Evolutionary conservation across 1,140 invertebrate species (phyloP), one percentile per base, ranked within the genome.

Genomic region (Parapsyche elsis): DNA sequence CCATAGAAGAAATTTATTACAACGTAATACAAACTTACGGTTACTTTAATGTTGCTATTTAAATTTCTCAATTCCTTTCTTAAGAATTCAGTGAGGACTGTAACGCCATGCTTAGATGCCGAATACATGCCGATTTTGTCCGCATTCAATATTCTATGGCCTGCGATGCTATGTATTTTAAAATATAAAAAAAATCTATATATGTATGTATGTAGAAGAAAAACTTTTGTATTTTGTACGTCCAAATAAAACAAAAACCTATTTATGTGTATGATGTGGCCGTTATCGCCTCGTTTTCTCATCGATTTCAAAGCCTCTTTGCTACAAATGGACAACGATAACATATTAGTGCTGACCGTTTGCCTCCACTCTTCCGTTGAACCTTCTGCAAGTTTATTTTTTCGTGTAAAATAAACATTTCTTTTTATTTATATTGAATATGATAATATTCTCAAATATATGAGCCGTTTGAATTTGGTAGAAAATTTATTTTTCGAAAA

Each of bases 221-320:
- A n/a, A n/a, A n/a, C n/a, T n/a, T n/a, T n/a, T n/a, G n/a, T n/a
- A n/a, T n/a, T n/a, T n/a, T n/a, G n/a, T n/a, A n/a, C n/a, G n/a
- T n/a, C n/a, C n/a, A 70, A 38, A 16, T 70, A n/a, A 70, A 14
- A 10, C 12, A 53, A 38, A 53, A 86, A 92, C 92, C 92, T 94
- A 86, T 93, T 94, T 1, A 96, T 89, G 71, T 94, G 91, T 30
- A 95, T 88, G 26, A 95, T 91, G 80, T 95, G 93, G 0, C 94
- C 94, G 80, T 91, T 87, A 5, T 92, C 88, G 0, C 88, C 88
- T 0, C 90, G 88, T 80, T 91, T 90, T 44, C 85, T 89, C 94
- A 96, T 95, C 0, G 91, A 91, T 16, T 90, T 89, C n/a, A 94
- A 86, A 0, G 92, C 90, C 82, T 92, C 91, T 46, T 91, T 89